Conservation (phyloP, 2,113 vertebrate species). For the Dromiciops gliroides region DNA sequence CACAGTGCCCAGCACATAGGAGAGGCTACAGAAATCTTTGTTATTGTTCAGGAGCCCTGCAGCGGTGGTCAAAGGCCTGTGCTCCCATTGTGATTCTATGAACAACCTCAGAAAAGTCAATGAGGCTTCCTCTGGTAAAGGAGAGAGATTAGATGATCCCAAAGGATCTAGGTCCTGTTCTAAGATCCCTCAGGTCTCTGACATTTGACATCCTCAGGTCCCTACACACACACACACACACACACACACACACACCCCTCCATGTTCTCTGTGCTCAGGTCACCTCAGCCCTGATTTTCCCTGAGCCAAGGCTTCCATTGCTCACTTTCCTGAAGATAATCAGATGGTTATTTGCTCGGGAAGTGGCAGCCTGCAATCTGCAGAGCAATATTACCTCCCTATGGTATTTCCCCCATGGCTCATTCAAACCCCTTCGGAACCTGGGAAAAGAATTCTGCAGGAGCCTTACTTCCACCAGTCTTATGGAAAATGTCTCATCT, state of each 20-base stretch:
- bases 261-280: neutral
- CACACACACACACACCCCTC: no score
- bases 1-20: neutral
- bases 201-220: neutral
- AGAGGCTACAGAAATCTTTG: neutral
- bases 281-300: neutral
- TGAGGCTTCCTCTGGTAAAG: neutral
- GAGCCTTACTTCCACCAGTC: neutral
- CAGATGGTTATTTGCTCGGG: neutral
- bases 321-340: neutral
- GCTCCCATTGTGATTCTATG: neutral
- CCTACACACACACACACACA: no score
- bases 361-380: neutral
- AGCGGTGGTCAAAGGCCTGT: neutral
- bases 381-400: neutral
- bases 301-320: neutral
- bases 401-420: neutral
- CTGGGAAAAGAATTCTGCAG: neutral
- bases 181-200: neutral
- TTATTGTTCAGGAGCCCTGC: neutral
- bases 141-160: neutral
- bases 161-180: neutral
- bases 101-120: neutral
- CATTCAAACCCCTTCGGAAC: neutral
- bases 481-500: neutral